Evolutionary conservation across 1,140 invertebrate genomes (phyloP), one percentile per base, ranked within the genome.

Genomic region (Leptopilina clavipes): DNA sequence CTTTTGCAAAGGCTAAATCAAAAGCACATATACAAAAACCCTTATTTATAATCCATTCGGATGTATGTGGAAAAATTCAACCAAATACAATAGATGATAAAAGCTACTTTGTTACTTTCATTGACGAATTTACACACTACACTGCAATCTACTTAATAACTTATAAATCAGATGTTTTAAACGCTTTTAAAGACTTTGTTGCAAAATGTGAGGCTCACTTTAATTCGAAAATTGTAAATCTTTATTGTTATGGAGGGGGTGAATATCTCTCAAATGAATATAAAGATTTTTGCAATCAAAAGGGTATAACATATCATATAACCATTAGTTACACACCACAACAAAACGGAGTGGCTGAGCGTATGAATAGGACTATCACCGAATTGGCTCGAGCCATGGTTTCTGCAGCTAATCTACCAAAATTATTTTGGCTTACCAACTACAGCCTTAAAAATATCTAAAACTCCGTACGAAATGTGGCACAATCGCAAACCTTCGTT

Each of bases 261-360:
- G 70, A 31, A 31, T 31, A 31, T 31, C 5, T 31, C 1, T 31
- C 25, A 2, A 31, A 5, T 31, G 25, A 31, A 2, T 31, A 2
- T 31, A 31, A 31, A 31, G 25, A 31, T 2, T 31, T 2, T 31
- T 31, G 25, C 5, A 40, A 18, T 87, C 14, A 14, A 10, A 74
- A 25, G 43, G 37, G 52, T 18, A 43, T 81, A 40, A 79, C 85
- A 52, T 44, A 75, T 19, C 86, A 88, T 77, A 90, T 88, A 31
- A 31, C 1, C 25, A 5, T 88, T 86, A 85, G 37, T 83, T 91
- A 78, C 86, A 89, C 70, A 79, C 90, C 37, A 73, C 85, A 79
- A 89, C 87, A 72, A 83, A 87, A 44, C 83, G 83, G n/a, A 86
- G 88, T 86, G 86, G 91, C 84, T 31, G 44, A 45, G 8, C 44